phyloP scores from a whole-genome alignment of 2,797 vertebrate species.

The Dendrocincla tyrannina region DNA sequence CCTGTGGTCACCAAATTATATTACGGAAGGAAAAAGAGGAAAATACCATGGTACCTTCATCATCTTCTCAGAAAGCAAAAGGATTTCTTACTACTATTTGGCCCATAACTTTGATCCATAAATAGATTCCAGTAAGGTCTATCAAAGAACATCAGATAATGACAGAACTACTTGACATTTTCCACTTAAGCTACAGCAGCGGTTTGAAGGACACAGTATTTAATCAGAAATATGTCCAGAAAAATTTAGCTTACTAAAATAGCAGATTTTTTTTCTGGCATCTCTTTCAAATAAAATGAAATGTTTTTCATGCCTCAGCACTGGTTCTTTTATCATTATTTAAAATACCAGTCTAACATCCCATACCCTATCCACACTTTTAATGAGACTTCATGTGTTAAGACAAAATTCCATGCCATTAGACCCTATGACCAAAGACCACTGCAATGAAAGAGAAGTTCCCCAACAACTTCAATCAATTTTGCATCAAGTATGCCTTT shows the following conservation, averaged over 20 bases:
- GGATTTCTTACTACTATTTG: not conserved
- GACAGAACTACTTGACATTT: not conserved
- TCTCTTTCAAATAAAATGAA: not conserved
- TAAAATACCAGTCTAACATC: not conserved
- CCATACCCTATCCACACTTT: not conserved
- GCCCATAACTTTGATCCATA: not conserved
- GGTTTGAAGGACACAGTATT: not conserved
- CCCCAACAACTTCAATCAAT: not conserved
- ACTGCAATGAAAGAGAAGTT: not conserved
- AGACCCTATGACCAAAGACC: not conserved
- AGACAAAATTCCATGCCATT: not conserved
- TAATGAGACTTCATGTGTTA: not conserved
- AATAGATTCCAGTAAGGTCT: not conserved
- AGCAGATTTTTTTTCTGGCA: not conserved
- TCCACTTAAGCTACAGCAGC: not conserved
- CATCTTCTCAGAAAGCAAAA: not conserved
- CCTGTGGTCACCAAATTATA: not conserved
- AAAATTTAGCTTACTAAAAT: not conserved
- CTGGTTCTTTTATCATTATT: not conserved
- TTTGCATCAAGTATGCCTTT: not conserved
- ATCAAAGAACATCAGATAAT: not conserved
- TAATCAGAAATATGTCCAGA: not conserved
- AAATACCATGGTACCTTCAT: not conserved
- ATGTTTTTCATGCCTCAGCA: not conserved
- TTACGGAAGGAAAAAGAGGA: not conserved